Evolutionary conservation across 1,140 invertebrate genomes (phyloP).

Genomic region (Camponotus pennsylvanicus): DNA sequence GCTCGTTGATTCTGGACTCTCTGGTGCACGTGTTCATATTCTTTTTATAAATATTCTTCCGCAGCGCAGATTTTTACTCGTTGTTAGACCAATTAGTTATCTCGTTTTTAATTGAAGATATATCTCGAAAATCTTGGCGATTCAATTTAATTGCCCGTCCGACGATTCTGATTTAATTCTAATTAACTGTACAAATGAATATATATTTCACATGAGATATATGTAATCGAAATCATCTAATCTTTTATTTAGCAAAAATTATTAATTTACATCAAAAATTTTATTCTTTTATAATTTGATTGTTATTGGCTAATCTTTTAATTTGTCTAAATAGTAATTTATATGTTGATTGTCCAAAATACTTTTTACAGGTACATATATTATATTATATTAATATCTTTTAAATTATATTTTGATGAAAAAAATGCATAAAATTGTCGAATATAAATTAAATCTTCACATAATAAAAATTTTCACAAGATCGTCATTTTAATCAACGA

Average conservation of each 20-base stretch:
- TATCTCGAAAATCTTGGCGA: neutral
- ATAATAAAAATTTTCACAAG: conserved; percentile 10
- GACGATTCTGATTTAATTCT: neutral
- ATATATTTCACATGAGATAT: neutral
- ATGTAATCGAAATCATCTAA: neutral
- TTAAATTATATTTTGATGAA: neutral
- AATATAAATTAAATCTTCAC: neutral
- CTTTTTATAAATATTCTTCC: conserved; percentile 63
- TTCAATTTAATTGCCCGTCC: neutral
- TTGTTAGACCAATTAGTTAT: conserved; percentile 62
- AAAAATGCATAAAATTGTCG: neutral
- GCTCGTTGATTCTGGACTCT: conserved; percentile 55
- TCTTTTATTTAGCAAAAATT: too few relatives aligned
- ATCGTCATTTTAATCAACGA: conserved; percentile 26
- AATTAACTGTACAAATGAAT: neutral
- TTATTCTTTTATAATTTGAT: too few relatives aligned
- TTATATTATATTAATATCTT: neutral
- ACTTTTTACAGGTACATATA: too few relatives aligned
- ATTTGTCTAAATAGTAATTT: too few relatives aligned
- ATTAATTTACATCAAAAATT: too few relatives aligned
- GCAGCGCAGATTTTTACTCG: conserved; percentile 62
- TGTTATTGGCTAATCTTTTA: too few relatives aligned
- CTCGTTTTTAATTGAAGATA: neutral
- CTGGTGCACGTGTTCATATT: conserved; percentile 4
- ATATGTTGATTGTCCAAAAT: too few relatives aligned